Base-by-base conservation (phyloP, 2,113 vertebrate genomes). In the Pleuronectes platessa region DNA sequence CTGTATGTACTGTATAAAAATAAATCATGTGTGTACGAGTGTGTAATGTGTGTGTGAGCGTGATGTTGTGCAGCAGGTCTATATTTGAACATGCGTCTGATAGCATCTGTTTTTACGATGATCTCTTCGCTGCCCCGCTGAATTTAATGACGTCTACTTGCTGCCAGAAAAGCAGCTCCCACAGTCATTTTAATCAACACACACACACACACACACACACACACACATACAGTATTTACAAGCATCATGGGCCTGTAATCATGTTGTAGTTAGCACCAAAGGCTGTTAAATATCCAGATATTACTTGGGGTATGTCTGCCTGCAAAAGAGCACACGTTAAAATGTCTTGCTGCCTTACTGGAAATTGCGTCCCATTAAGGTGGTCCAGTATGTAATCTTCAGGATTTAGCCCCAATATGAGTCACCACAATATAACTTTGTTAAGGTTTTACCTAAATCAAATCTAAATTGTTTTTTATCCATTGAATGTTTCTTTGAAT, bases 31-130 rank as follows among this genome's bases (percentile, higher is more conserved):
- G 12, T 31, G 31, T 7, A 31, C 31, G 6, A 31, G 31, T 31
- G 31, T 31, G 31, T 31, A 31, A 31, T 31, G 31, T 31, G 31
- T 31, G 31, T 31, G 31, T 31, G 31, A 11, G 53, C 68, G 86
- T 76, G 79, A 55, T 77, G 72, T 31, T 66, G 65, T 76, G 74
- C 4, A 18, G 59, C 23, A 12, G 51, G 58, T 86, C 88, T 93
- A 88, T 88, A 90, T 92, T 90, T 91, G 87, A 87, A 74, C 45
- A 35, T 65, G 62, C n/a, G 81, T 71, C 66, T 82, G 56, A 81
- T 75, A 84, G 42, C 6, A 55, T 61, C 74, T 83, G 75, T 90
- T 87, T 90, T 91, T 88, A 89, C 82, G 80, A 75, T 9, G 21
- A 61, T 61, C 79, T 77, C 65, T 4, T 74, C 83, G 75, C 62